Evolutionary conservation across 2,888 invertebrate genomes (phyloP).

Genomic region (Spilarctia lutea): DNA sequence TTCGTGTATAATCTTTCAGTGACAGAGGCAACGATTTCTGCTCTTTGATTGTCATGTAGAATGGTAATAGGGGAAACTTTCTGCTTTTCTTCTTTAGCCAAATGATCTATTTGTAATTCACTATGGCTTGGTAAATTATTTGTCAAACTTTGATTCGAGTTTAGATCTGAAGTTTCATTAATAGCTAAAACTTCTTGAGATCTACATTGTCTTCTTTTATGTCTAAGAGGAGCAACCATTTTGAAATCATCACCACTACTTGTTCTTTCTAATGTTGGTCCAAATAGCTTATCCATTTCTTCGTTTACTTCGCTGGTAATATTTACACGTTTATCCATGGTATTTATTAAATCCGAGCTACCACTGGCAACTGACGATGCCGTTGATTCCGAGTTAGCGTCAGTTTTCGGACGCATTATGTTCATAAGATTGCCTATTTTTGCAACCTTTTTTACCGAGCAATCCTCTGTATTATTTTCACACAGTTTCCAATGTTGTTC

Average conservation of each 20-base stretch:
- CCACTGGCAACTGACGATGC: constrained; percentile 71
- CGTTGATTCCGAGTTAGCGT: constrained; percentile 67
- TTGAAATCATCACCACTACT: constrained; percentile 79
- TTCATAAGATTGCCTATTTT: constrained; percentile 80
- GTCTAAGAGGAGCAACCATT: constrained; percentile 72
- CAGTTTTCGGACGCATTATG: constrained; percentile 63
- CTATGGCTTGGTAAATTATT: constrained; percentile 60
- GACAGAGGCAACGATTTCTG: constrained; percentile 90
- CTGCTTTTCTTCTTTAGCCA: constrained; percentile 50
- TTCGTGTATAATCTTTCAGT: constrained; percentile 89
- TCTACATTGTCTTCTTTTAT: constrained; percentile 77
- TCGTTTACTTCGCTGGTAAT: constrained; percentile 72
- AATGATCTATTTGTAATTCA: constrained; percentile 57
- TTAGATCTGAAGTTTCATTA: constrained; percentile 55
- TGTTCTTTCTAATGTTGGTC: constrained; percentile 76
- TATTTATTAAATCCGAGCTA: constrained; percentile 73
- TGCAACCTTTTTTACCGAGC: constrained; percentile 45
- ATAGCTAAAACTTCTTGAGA: constrained; percentile 80
- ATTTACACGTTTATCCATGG: constrained; percentile 65
- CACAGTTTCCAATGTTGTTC: constrained; percentile 69
- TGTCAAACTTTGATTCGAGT: constrained; percentile 44
- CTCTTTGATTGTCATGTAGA: constrained; percentile 83
- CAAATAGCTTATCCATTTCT: constrained; percentile 78
- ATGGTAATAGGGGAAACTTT: constrained; percentile 67
- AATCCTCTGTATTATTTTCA: constrained; percentile 35